A percentile compares a stretch with the other conserved stretches of the same genome.
Conservation (phyloP, 2,113 vertebrate species). For the Monopterus albus region DNA sequence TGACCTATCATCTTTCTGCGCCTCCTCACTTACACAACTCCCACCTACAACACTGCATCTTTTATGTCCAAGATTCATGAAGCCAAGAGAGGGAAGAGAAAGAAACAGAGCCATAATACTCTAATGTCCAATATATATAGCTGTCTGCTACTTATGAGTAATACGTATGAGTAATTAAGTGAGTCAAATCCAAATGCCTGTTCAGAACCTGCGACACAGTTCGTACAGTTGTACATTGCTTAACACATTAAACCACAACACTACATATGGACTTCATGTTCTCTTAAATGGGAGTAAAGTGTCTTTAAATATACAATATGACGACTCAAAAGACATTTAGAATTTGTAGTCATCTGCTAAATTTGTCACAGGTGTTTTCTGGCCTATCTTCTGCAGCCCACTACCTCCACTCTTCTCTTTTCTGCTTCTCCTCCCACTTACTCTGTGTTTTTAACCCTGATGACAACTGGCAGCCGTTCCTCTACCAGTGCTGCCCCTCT, state of each 20-base stretch:
- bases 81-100: slow-evolving; percentile 34
- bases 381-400: neutral
- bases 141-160: slow-evolving; percentile 57
- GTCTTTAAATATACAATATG: neutral
- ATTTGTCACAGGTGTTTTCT: neutral
- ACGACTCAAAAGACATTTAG: neutral
- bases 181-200: slow-evolving; percentile 46
- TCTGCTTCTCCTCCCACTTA: slow-evolving; percentile 15
- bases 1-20: slow-evolving; percentile 66
- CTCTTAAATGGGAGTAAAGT: neutral
- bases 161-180: slow-evolving; percentile 60
- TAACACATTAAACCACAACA: slow-evolving; percentile 16
- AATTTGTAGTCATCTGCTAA: neutral
- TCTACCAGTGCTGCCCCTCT: slow-evolving; percentile 41
- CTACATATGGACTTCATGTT: slow-evolving; percentile 1
- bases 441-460: slow-evolving; percentile 41
- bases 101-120: slow-evolving; percentile 27
- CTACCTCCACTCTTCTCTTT: neutral
- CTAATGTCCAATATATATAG: slow-evolving; percentile 34
- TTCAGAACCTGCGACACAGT: slow-evolving; percentile 3
- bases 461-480: slow-evolving; percentile 35
- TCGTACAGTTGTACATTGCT: too few species aligned
- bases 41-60: slow-evolving; percentile 72
- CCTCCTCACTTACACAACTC: slow-evolving; percentile 79
- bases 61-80: slow-evolving; percentile 66